Evolutionary conservation across 1,140 invertebrate genomes (phyloP), one percentile per base, ranked within the genome.

Genomic region (Nautilus pompilius): DNA sequence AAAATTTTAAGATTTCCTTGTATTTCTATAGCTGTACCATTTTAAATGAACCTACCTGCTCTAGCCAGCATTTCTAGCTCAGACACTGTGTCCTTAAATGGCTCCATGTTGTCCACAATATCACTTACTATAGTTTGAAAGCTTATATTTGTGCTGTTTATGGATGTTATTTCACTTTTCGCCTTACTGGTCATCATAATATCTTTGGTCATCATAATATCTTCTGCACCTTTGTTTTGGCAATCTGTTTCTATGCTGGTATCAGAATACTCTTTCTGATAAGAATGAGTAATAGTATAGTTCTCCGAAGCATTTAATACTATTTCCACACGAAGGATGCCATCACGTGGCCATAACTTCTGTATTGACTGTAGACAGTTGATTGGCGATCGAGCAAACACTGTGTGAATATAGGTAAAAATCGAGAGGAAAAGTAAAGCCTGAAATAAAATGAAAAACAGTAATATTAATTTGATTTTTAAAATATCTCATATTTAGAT

Each of bases 291-390:
- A 24, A 83, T 72, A 22, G 68, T 76, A 64, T 83, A 83, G 62
- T 80, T 76, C 30, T 77, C 75, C 20, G 80, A 80, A 17, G 78
- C 77, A 70, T 93, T 91, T 67, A 88, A 86, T 53, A 96, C 86
- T 73, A 99, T 96, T 85, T 99, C 96, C n/a, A 99, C 93, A 72
- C 93, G 82, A 3, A 99, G 84, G 68, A 99, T 95, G 15, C 97
- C 96, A 84, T 98, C 92, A 62, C 92, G 85, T 2, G 96, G 96
- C 96, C 96, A 99, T 22, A 89, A 88, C 68, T 92, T 87, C 79
- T 92, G 76, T 6, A 98, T 88, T 80, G 93, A 88, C 76, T 95
- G 89, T 66, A 99, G 86, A 84, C 96, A 99, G 72, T 93, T 95
- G 36, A 93, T 93, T 26, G 96, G 95, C 70, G 92, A 88, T 71